phyloP scores from a whole-genome alignment of 2,797 vertebrate species.

The Emydoidea blandingii region DNA sequence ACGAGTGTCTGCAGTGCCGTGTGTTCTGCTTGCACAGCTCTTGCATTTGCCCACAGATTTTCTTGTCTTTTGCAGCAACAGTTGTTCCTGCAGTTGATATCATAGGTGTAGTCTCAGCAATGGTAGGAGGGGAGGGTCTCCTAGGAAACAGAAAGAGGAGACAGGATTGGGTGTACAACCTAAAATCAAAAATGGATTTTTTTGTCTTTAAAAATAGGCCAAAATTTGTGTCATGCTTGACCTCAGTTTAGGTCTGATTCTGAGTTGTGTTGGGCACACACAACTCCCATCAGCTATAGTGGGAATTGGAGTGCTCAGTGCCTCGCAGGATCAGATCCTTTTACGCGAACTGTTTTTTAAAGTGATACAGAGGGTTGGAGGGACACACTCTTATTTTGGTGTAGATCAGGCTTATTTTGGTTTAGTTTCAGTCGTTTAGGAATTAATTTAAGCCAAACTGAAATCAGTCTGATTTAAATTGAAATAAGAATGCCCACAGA shows the following conservation, averaged over 20 bases:
- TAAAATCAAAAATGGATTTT: background rate
- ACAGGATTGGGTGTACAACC: background rate
- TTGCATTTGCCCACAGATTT: background rate
- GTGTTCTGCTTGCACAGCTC: background rate
- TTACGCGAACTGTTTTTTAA: too few relatives aligned
- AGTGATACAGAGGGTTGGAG: too few relatives aligned
- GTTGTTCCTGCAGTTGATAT: background rate
- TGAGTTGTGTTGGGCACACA: background rate
- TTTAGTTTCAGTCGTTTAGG: background rate
- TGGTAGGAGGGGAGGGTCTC: fast-evolving
- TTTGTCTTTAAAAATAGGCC: background rate
- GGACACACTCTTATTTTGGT: background rate
- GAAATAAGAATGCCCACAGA: background rate
- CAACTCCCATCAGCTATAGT: background rate
- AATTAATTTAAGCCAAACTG: background rate
- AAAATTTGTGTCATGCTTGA: background rate
- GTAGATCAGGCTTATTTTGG: background rate
- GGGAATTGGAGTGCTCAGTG: background rate
- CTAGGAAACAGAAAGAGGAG: background rate
- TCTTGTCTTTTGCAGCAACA: background rate
- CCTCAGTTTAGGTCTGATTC: background rate
- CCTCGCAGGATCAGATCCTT: background rate
- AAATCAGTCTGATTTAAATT: background rate
- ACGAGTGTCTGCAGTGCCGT: fast-evolving
- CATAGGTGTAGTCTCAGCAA: fast-evolving